These are phyloP conservation scores for Magallana ariakensis DNA, from an alignment of 1,140 invertebrate species.

Conservation along the genomic window DNA sequence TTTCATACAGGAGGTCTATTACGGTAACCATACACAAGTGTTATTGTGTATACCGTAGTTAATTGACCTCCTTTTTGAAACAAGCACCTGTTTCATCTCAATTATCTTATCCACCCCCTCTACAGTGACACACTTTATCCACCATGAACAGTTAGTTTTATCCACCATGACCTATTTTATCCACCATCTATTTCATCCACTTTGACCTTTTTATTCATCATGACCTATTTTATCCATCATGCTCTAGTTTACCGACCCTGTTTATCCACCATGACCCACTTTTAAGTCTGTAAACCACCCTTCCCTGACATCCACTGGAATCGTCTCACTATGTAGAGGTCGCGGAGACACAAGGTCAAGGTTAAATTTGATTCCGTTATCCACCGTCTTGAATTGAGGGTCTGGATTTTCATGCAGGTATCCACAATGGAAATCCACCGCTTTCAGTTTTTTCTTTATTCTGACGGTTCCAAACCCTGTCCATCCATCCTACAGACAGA, in stretches of 20 bases:
- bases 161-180: not conserved
- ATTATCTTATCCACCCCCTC: too few species aligned
- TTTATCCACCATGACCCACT: constrained; percentile 8
- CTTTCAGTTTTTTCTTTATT: not conserved
- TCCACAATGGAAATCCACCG: constrained; percentile 3
- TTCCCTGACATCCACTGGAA: not conserved
- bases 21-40: too few species aligned
- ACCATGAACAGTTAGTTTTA: not conserved
- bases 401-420: not conserved
- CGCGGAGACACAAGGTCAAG: not conserved
- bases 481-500: not conserved
- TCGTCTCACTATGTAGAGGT: not conserved
- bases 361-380: constrained; percentile 1
- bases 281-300: constrained; percentile 1
- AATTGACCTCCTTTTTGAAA: too few species aligned
- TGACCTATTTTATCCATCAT: not conserved
- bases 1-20: too few species aligned
- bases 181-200: not conserved
- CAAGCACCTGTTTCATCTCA: too few species aligned
- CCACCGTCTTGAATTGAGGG: not conserved
- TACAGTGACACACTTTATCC: not conserved
- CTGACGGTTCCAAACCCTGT: not conserved
- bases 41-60: too few species aligned
- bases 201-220: not conserved
- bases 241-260: not conserved